Evolutionary conservation across 2,888 invertebrate species (phyloP), one percentile per base, ranked within the genome.

Genomic region (Choreutis nemorana): DNA sequence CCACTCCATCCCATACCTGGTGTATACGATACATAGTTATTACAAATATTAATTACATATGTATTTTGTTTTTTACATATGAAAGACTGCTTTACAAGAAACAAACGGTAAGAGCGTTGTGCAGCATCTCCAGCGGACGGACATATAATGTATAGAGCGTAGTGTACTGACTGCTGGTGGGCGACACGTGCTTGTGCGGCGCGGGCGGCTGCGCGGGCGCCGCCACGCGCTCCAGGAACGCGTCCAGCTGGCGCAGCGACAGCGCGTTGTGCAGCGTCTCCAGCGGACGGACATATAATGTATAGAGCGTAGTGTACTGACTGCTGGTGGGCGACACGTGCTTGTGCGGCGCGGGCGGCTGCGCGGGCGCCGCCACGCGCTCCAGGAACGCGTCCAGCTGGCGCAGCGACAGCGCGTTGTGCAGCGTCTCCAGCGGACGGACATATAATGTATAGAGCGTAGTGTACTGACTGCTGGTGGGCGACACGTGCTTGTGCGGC

Each of bases 1-100:
- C 90, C 91, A 56, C 91, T 91, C 91, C 91, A 93, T 38, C 90
- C 91, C 57, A 64, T 60, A 37, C 77, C 75, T 75, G 45, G 1
- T 14, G n/a, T n/a, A n/a, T n/a, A n/a, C n/a, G n/a, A n/a, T n/a
- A n/a, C n/a, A n/a, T n/a, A n/a, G n/a, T n/a, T n/a, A n/a, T n/a
- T n/a, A n/a, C n/a, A n/a, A n/a, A n/a, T n/a, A n/a, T n/a, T n/a
- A n/a, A n/a, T n/a, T n/a, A n/a, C n/a, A n/a, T n/a, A n/a, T n/a
- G n/a, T n/a, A n/a, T n/a, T n/a, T n/a, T n/a, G n/a, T n/a, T n/a
- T n/a, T n/a, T n/a, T n/a, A n/a, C n/a, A n/a, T n/a, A n/a, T n/a
- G n/a, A n/a, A n/a, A n/a, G n/a, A n/a, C n/a, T n/a, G n/a, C n/a
- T n/a, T n/a, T n/a, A n/a, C n/a, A n/a, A n/a, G n/a, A n/a, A n/a